Conservation (phyloP, 2,113 vertebrate species). For the Ptychochromis oligacanthus region DNA sequence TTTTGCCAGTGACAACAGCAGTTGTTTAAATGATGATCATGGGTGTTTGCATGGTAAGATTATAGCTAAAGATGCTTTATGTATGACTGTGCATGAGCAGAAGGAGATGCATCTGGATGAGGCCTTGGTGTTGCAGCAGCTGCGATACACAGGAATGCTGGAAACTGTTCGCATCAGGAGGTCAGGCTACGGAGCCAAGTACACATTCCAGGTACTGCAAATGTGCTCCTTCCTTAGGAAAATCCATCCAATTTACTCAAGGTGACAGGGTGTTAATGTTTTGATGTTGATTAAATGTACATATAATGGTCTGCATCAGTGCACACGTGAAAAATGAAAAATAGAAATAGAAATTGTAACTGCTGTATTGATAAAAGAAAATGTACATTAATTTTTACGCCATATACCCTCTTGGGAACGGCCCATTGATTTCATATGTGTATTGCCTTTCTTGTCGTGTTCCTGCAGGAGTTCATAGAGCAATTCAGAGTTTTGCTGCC, state of each 20-base stretch:
- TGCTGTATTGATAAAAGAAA: not conserved
- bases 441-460: not conserved
- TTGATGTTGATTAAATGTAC: not conserved
- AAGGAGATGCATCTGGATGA: constrained; percentile 93
- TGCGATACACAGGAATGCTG: constrained; percentile 97
- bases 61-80: not conserved
- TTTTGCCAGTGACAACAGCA: not conserved
- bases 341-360: not conserved
- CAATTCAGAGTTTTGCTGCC: constrained; percentile 94
- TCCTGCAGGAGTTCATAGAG: constrained; percentile 88
- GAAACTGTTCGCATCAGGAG: constrained; percentile 96
- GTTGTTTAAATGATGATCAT: not conserved
- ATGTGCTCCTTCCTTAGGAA: not conserved
- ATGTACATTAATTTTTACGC: not conserved
- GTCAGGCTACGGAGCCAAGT: constrained; percentile 97
- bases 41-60: not conserved
- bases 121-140: constrained; percentile 91
- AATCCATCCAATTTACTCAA: not conserved
- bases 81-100: constrained; percentile 75
- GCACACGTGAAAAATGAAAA: not conserved
- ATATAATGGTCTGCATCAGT: not conserved
- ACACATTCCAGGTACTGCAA: constrained; percentile 90
- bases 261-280: not conserved
- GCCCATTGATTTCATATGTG: not conserved
- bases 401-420: not conserved